phyloP scores from a whole-genome alignment of 2,797 vertebrate species.

The Tiaroga cobitis region DNA sequence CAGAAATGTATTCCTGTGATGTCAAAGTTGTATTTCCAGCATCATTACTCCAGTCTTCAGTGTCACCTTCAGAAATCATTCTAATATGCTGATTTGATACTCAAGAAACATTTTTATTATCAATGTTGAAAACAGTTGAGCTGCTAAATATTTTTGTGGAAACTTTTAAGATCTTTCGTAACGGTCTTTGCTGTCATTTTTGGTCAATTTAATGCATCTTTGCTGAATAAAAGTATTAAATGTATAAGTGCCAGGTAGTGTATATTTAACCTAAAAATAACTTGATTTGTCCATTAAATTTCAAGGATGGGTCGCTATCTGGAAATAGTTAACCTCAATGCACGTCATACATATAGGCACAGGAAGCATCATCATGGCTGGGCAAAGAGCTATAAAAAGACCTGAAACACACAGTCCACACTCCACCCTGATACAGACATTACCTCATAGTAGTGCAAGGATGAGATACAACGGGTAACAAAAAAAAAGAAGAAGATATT shows the following conservation, averaged over 20 bases:
- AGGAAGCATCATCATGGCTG: neutral
- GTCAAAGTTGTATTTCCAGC: neutral
- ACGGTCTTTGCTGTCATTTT: neutral
- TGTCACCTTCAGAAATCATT: neutral
- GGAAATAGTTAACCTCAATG: no score
- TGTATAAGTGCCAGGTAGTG: neutral
- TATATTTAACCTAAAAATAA: neutral
- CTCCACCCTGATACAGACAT: slow-evolving; percentile 6
- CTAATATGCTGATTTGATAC: no score
- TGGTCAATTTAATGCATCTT: neutral
- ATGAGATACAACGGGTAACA: neutral
- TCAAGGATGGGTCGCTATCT: neutral
- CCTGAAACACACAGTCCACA: neutral
- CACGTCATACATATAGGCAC: neutral
- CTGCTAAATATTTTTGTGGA: neutral
- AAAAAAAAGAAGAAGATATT: no score
- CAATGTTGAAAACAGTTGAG: neutral
- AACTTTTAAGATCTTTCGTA: neutral
- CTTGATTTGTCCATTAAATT: neutral
- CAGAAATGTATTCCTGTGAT: neutral
- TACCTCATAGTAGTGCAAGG: neutral
- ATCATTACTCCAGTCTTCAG: neutral
- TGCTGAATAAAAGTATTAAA: neutral
- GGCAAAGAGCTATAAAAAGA: neutral
- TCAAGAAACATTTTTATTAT: neutral